These are phyloP conservation scores for Cynodonichthys magdalenae DNA, from an alignment of 2,797 vertebrate genomes.

Conservation along the genomic window DNA sequence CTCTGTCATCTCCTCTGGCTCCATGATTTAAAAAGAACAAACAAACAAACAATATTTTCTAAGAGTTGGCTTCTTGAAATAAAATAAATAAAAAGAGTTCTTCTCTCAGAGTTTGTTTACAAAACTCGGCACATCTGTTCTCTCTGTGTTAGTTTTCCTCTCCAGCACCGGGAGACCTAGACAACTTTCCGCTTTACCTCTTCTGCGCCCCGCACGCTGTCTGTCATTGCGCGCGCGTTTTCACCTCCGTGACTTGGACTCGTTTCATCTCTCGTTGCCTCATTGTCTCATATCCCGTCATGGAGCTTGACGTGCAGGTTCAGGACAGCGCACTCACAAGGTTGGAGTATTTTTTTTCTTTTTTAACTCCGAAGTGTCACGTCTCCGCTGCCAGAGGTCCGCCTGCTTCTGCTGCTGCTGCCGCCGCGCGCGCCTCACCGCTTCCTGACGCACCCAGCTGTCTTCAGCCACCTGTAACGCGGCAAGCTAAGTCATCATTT, in stretches of 20 bases:
- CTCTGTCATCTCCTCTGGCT: slow-evolving; percentile 68
- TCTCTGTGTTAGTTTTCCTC: slow-evolving; percentile 23
- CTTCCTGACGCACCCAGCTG: slow-evolving; percentile 47
- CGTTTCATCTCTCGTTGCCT: slow-evolving; percentile 68
- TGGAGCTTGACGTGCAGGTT: slow-evolving; percentile 55
- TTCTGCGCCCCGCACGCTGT: slow-evolving; percentile 59
- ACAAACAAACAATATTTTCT: not conserved
- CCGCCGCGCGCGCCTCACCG: slow-evolving; percentile 9
- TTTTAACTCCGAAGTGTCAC: not conserved
- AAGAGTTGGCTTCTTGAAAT: slow-evolving; percentile 33
- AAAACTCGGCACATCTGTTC: slow-evolving; percentile 60
- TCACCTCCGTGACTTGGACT: slow-evolving; percentile 64
- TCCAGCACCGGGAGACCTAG: slow-evolving; percentile 39
- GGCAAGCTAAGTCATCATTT: slow-evolving; percentile 65
- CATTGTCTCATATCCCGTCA: slow-evolving; percentile 74
- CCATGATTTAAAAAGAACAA: slow-evolving; percentile 75
- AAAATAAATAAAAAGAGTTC: slow-evolving; percentile 15
- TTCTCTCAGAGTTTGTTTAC: slow-evolving; percentile 35
- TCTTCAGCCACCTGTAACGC: slow-evolving; percentile 76
- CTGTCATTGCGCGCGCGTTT: slow-evolving; percentile 74
- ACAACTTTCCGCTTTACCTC: slow-evolving; percentile 73
- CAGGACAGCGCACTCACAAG: slow-evolving; percentile 47
- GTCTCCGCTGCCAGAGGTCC: slow-evolving; percentile 29
- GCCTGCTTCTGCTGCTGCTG: slow-evolving; percentile 17
- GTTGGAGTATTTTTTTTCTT: slow-evolving; percentile 23